Evolutionary conservation across 2,113 vertebrate species (phyloP).

Genomic region (Blennius ocellaris): DNA sequence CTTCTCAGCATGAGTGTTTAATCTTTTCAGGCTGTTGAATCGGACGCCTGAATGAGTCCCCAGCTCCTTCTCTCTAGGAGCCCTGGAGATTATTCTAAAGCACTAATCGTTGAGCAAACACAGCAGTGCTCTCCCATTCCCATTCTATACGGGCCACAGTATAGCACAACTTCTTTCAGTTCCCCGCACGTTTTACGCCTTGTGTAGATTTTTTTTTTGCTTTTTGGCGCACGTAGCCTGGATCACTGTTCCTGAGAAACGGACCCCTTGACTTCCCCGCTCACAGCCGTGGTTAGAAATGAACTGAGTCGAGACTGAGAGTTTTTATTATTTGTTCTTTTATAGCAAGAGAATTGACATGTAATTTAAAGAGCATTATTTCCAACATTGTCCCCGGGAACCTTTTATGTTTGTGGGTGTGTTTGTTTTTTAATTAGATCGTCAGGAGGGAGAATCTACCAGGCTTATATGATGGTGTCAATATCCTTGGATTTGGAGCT

Average conservation of each 20-base stretch:
- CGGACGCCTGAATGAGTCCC: conserved; percentile 97
- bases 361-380: conserved; percentile 84
- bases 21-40: conserved; percentile 99
- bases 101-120: conserved; percentile 99
- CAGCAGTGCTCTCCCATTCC: conserved; percentile 94
- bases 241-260: conserved; percentile 78
- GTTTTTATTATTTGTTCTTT: conserved; percentile 70
- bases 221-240: conserved; percentile 74
- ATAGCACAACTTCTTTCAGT: conserved; percentile 87
- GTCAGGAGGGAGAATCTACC: conserved; percentile 76
- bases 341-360: conserved; percentile 77
- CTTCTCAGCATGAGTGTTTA: conserved; percentile 99
- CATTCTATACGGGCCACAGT: conserved; percentile 94
- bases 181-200: conserved; percentile 67
- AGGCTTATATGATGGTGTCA: conserved; percentile 81
- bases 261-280: conserved; percentile 59
- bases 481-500: conserved; percentile 84
- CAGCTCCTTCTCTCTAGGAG: conserved; percentile 96
- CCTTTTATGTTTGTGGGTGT: conserved; percentile 82
- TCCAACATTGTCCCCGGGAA: conserved; percentile 79
- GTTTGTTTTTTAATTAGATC: conserved; percentile 87
- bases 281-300: conserved; percentile 60
- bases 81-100: conserved; percentile 99
- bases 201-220: conserved; percentile 73
- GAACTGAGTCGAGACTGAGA: conserved; percentile 53